These are phyloP conservation scores for Cromileptes altivelis DNA, from an alignment of 2,113 vertebrate species.

Conservation along the genomic window DNA sequence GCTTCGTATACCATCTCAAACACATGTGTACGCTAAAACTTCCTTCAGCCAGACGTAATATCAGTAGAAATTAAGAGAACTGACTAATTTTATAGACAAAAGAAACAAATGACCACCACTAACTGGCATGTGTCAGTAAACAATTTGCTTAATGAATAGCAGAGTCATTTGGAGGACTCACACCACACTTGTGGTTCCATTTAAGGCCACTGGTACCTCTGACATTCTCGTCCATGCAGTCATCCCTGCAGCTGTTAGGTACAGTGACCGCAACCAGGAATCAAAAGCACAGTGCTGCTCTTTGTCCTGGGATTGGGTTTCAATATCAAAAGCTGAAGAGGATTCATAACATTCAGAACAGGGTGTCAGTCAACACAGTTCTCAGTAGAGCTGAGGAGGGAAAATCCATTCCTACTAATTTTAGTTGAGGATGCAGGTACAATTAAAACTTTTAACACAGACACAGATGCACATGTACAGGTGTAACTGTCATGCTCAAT, in stretches of 20 bases:
- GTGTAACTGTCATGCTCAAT: not conserved
- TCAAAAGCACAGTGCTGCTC: constrained; percentile 28
- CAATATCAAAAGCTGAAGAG: constrained; percentile 33
- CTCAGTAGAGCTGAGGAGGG: not conserved
- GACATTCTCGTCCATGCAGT: constrained; percentile 49
- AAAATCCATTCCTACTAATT: not conserved
- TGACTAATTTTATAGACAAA: not conserved
- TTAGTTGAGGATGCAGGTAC: not conserved
- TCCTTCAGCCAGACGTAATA: not conserved
- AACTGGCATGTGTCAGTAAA: not conserved
- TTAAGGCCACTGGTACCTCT: constrained; percentile 37
- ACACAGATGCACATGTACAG: not conserved
- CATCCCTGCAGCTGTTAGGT: constrained; percentile 66
- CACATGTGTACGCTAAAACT: not conserved
- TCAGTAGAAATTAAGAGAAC: not conserved
- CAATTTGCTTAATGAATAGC: not conserved
- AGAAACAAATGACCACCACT: not conserved
- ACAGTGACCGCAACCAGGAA: constrained; percentile 33
- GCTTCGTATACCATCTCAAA: not conserved
- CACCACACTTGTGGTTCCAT: constrained; percentile 22
- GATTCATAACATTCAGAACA: constrained; percentile 1
- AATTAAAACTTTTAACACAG: no score
- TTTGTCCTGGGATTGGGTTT: constrained; percentile 58
- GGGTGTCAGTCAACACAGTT: constrained; percentile 9
- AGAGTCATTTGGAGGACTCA: constrained; percentile 50